Base-by-base conservation (phyloP, 2,113 vertebrate species). In the Nothocercus nigrocapillus region DNA sequence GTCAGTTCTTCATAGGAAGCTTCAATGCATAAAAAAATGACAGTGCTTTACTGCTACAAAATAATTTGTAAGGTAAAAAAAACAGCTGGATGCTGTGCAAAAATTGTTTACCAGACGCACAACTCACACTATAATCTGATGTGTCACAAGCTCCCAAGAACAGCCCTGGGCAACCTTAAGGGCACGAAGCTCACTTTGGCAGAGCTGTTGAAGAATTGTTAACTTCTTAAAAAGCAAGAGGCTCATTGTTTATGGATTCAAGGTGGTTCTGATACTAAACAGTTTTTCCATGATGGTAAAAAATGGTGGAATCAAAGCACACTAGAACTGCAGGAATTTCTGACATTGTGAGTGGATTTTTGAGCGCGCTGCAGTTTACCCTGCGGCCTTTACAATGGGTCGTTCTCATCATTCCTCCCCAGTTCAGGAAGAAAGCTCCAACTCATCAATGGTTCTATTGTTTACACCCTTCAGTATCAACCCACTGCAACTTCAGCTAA, bases 121-220 rank as follows among this genome's bases (percentile, higher is more conserved):
- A 27, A 8, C 1, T 7, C 3, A 34, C n/a, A n/a, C 4, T 1
- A 45, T 3, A 8, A 56, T 3, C 44, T 7, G 16, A 34, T 3
- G 3, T 2, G 45, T 28, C 53, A 28, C 14, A 5, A 18, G 38
- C 67, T 15, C 4, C 44, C 36, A 34, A 8, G 6, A 44, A 13
- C 44, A 54, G 45, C 17, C 51, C 8, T 40, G 15, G 13, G 20
- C 0, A 4, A 18, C 2, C 11, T 3, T 0, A 20, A 0, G 0
- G 21, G 19, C 85, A 59, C 21, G 63, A 28, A 45, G 36, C 45
- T 12, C 36, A 14, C 45, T 30, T 11, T 56, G 24, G 54, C 36
- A 16, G 42, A 49, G n/a, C 69, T 40, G 91, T 49, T 73, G 5
- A 53, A 11, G 40, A 25, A 75, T 2, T 47, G n/a, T 24, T 3